phyloP scores from a whole-genome alignment of 2,888 invertebrate genomes.

The Tetropium fuscum region DNA sequence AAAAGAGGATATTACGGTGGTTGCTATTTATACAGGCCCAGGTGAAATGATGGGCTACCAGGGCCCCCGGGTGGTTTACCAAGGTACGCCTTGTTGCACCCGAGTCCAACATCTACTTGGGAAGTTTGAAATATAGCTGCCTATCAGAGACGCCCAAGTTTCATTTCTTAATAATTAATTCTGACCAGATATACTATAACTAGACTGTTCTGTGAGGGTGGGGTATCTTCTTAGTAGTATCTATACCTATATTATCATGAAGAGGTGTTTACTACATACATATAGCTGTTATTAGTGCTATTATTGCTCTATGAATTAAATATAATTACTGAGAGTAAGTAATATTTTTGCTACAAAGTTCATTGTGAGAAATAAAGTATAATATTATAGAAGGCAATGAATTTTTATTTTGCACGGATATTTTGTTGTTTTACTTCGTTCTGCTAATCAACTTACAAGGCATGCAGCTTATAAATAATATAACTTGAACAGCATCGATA shows the following conservation, averaged over 20 bases:
- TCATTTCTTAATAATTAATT: slow-evolving; percentile 5
- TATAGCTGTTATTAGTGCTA: no score
- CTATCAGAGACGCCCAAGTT: slow-evolving; percentile 20
- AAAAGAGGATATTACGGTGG: slow-evolving; percentile 4
- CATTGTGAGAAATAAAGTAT: not conserved
- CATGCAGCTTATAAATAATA: no score
- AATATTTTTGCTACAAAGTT: not conserved
- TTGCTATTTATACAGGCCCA: slow-evolving; percentile 34
- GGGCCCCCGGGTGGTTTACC: slow-evolving; percentile 53
- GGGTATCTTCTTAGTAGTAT: no score
- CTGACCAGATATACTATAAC: not conserved
- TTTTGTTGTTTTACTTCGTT: no score
- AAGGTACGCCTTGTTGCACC: slow-evolving; percentile 54
- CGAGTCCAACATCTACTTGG: slow-evolving; percentile 5
- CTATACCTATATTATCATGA: no score
- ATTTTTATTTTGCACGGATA: not conserved
- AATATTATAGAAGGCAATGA: not conserved
- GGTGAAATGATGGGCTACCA: slow-evolving; percentile 55
- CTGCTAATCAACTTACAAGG: no score
- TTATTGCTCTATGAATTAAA: no score
- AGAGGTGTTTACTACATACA: no score
- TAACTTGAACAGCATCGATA: no score
- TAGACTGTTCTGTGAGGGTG: no score
- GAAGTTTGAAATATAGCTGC: slow-evolving; percentile 16
- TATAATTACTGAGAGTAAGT: not conserved